phyloP scores from a whole-genome alignment of 2,888 invertebrate species.

The Rhagophthalmus giganteus region DNA sequence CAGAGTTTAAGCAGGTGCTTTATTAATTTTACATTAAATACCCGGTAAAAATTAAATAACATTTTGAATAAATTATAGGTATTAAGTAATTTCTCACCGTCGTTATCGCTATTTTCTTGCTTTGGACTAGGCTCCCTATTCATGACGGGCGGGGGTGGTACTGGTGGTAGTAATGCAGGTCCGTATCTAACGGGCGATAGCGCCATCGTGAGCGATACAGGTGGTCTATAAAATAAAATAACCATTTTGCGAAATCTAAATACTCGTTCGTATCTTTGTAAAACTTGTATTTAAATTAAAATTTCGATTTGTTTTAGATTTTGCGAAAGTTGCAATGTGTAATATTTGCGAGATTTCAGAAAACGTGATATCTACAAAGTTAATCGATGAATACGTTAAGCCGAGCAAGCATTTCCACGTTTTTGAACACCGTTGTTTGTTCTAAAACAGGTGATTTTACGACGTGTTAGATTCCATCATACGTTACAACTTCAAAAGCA shows the following conservation, averaged over 20 bases:
- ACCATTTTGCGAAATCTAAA: too few relatives aligned
- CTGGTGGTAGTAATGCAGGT: conserved; percentile 62
- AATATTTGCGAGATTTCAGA: too few relatives aligned
- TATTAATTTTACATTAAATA: conserved; percentile 5
- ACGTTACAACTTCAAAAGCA: conserved; percentile 24
- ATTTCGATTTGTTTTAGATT: too few relatives aligned
- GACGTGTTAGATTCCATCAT: conserved; percentile 22
- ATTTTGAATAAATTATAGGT: background rate
- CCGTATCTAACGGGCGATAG: conserved; percentile 72
- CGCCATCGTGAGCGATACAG: conserved; percentile 68
- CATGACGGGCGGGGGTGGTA: conserved; percentile 52
- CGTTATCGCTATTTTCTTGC: conserved; percentile 65
- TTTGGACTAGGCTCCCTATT: conserved; percentile 58
- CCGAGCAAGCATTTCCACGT: conserved; percentile 11
- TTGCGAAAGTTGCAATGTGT: too few relatives aligned
- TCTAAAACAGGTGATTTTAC: conserved; percentile 15
- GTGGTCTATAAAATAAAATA: conserved; percentile 64
- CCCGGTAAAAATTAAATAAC: background rate
- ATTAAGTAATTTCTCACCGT: conserved; percentile 62
- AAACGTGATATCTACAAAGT: too few relatives aligned
- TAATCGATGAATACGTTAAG: conserved; percentile 6
- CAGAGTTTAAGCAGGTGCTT: conserved; percentile 18
- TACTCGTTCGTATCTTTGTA: too few relatives aligned
- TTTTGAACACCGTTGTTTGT: conserved; percentile 9
- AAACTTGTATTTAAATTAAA: too few relatives aligned